Percentiles rank a stretch among this genome's conserved stretches.
Evolutionary conservation across 2,113 vertebrate species (phyloP).

Genomic region (Chaetorhynchus papuensis): DNA sequence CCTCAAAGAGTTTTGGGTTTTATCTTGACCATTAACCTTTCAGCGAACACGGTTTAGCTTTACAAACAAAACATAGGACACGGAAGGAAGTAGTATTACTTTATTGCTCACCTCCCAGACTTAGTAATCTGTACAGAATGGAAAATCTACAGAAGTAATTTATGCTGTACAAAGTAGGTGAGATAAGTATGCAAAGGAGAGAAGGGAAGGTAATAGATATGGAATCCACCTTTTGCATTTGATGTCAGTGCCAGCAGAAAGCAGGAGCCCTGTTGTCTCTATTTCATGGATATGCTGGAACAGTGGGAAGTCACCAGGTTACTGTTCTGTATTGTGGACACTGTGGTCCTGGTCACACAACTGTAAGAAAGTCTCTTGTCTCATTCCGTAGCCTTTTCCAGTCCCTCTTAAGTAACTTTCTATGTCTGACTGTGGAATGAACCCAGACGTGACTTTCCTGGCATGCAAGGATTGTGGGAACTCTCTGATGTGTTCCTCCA

Average conservation of each 20-base stretch:
- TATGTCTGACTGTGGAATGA: not conserved
- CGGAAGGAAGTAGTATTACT: not conserved
- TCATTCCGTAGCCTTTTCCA: not conserved
- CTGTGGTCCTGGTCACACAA: not conserved
- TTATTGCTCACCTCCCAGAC: accelerated
- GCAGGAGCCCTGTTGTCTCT: accelerated
- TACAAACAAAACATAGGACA: not conserved
- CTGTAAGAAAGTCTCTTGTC: not conserved
- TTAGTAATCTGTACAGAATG: not conserved
- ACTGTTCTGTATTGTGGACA: not conserved
- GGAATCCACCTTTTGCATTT: not conserved
- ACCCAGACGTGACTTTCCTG: not conserved
- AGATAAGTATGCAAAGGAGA: not conserved
- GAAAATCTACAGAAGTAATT: not conserved
- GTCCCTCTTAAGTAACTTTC: not conserved
- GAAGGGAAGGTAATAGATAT: not conserved
- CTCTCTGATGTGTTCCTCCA: not conserved
- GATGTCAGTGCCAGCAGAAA: not conserved
- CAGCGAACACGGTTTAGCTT: not conserved
- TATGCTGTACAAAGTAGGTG: not conserved
- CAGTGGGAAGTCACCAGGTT: not conserved
- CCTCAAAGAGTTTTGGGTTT: not conserved
- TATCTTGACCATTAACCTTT: not conserved
- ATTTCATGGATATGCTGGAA: accelerated
- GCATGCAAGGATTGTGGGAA: not conserved